Evolutionary conservation across 2,113 vertebrate species (phyloP), one percentile per base, ranked within the genome.

Genomic region (Oncorhynchus mykiss): DNA sequence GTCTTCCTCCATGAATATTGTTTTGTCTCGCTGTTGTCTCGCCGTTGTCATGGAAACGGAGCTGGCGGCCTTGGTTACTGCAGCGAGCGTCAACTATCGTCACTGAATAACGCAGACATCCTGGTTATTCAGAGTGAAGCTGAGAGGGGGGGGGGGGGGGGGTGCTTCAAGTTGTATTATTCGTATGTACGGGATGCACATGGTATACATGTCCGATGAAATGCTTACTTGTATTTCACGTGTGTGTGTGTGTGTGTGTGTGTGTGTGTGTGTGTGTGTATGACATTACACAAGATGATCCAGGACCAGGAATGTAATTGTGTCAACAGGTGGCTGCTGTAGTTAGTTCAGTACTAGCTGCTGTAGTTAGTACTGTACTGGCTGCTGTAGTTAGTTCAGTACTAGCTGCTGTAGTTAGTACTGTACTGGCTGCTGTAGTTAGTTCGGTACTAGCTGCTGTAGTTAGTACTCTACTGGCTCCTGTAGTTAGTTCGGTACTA

Each of bases 11-110:
- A 18, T 18, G 51, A 73, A 73, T 66, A 74, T 81, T 78, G 68
- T 82, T 82, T 80, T 83, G 84, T 80, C 78, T 66, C 51, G 87
- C 80, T 49, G 70, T 79, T 83, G 84, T 80, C 78, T 66, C 51
- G 86, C 82, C 39, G 70, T 79, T 54, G 72, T 84, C 80, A 79
- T 85, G 83, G 84, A 84, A 68, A 79, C 75, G 6, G 85, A 80
- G 70, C 67, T 64, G 71, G 77, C 67, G 29, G 74, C 67, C 67
- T 27, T 81, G 81, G 84, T 87, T 87, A 87, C 76, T 12, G 77
- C 85, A 80, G 69, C 64, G 78, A 80, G 75, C 70, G 73, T 78
- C 77, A 82, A 75, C 67, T 84, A 82, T 71, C 70, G 81, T 68
- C 76, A 57, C 5, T 34, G 6, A 34, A 34, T 34, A 79, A 72